phyloP scores from a whole-genome alignment of 2,113 vertebrate species.

The Mus musculus region GRCm39 chr13:46195501-46196000 shows the following conservation, averaged over 20 bases:
- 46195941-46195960: no score
- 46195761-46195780: neutral
- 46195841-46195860: neutral
- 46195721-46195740: neutral
- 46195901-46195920: neutral
- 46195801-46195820: neutral
- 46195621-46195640: neutral
- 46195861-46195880: neutral
- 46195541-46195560: neutral
- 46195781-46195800: neutral
- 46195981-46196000: neutral
- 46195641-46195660: neutral
- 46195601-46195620: neutral
- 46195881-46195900: neutral
- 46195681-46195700: neutral
- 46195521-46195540: neutral
- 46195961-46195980: neutral
- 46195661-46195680: neutral
- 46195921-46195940: neutral
- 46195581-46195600: neutral
- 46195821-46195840: neutral
- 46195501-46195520: no score
- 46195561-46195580: neutral
- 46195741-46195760: neutral
- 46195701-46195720: slow-evolving; percentile 15